Percentiles rank a stretch among this genome's conserved stretches.
phyloP scores from a whole-genome alignment of 1,140 invertebrate genomes.

The Alviniconcha marisindica region DNA sequence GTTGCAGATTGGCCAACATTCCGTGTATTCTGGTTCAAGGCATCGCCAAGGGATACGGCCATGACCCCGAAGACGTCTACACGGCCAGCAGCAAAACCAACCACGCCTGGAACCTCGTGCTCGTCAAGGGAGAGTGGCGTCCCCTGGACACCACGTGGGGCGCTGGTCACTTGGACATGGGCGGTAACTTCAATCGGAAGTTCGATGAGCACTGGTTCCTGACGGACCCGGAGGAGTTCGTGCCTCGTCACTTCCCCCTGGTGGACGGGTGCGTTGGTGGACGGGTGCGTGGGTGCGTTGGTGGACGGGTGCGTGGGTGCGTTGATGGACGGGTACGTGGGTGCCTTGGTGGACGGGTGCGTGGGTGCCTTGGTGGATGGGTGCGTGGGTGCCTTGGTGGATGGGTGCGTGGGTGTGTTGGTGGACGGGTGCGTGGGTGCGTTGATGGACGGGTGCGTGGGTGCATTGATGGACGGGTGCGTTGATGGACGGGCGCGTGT shows the following conservation, averaged over 20 bases:
- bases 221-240: slow-evolving; percentile 77
- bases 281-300: no score
- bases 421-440: no score
- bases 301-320: no score
- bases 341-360: no score
- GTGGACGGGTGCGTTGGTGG: slow-evolving; percentile 30
- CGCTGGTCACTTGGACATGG: slow-evolving; percentile 63
- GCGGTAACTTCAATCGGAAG: slow-evolving; percentile 48
- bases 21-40: slow-evolving; percentile 99
- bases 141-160: slow-evolving; percentile 76
- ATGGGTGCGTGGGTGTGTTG: no score
- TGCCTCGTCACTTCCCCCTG: slow-evolving; percentile 78
- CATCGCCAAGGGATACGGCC: slow-evolving; percentile 97
- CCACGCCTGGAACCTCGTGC: slow-evolving; percentile 67
- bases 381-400: no score
- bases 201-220: slow-evolving; percentile 75
- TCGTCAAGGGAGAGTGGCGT: slow-evolving; percentile 62
- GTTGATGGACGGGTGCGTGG: no score
- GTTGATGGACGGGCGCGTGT: no score
- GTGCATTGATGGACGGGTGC: no score
- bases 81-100: slow-evolving; percentile 90
- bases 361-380: not conserved
- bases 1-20: slow-evolving; percentile 81
- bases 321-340: no score
- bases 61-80: slow-evolving; percentile 95